phyloP scores from a whole-genome alignment of 2,888 invertebrate species.

The Timandra comae region DNA sequence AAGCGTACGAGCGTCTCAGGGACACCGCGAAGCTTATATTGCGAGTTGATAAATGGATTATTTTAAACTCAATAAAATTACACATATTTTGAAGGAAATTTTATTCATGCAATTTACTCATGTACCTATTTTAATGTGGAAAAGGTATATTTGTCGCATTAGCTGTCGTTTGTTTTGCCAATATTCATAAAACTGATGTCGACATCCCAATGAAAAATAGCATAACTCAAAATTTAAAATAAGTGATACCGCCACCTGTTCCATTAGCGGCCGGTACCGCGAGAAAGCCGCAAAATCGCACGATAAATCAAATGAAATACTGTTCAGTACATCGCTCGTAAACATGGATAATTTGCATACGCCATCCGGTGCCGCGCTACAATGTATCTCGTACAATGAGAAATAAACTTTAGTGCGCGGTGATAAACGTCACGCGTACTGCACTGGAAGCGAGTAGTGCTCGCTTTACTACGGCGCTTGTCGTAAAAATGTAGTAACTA shows the following conservation, averaged over 20 bases:
- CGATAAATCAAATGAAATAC: constrained; percentile 14
- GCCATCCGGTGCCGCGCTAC: constrained; percentile 2
- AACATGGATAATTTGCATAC: constrained; percentile 19
- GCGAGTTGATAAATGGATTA: too few relatives aligned
- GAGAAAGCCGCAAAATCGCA: background rate
- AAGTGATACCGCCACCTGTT: constrained; percentile 13
- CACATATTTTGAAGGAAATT: too few relatives aligned
- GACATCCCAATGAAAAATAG: constrained; percentile 2
- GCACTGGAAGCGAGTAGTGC: constrained; percentile 12
- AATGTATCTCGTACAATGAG: constrained; percentile 16
- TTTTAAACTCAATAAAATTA: too few relatives aligned
- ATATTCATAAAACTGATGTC: too few relatives aligned
- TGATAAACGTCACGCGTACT: constrained; percentile 8
- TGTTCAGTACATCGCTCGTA: constrained; percentile 14
- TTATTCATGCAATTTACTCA: too few relatives aligned
- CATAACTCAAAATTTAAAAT: constrained; percentile 7
- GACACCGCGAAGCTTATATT: too few relatives aligned
- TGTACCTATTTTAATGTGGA: too few relatives aligned
- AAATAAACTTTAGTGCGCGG: constrained; percentile 12
- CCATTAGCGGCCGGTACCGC: constrained; percentile 4
- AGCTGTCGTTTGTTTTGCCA: too few relatives aligned
- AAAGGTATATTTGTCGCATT: too few relatives aligned
- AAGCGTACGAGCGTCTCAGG: too few relatives aligned
- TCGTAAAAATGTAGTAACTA: constrained; percentile 11
- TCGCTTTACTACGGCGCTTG: constrained; percentile 8